These are phyloP conservation scores for Ammodytes marinus DNA, from an alignment of 2,113 vertebrate genomes.

Conservation along the genomic window DNA sequence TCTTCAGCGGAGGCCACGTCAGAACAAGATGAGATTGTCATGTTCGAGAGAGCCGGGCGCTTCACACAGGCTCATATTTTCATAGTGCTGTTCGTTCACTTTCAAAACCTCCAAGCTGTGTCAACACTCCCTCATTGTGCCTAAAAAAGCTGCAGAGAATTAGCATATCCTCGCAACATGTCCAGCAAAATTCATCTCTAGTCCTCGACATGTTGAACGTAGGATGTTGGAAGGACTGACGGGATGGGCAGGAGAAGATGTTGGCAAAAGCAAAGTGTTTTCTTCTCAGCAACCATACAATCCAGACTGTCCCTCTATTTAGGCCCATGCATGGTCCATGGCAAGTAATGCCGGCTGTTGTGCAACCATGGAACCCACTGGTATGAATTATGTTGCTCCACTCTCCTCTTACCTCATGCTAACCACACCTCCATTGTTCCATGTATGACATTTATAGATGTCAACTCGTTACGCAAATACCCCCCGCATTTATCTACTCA, in stretches of 20 bases:
- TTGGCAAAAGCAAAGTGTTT: conserved; percentile 60
- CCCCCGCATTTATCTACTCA: neutral
- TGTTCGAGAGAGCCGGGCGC: conserved; percentile 45
- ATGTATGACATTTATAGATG: neutral
- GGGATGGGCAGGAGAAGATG: conserved; percentile 57
- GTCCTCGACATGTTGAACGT: conserved; percentile 73
- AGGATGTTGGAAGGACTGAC: conserved; percentile 68
- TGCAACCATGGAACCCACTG: conserved; percentile 40
- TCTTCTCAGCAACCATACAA: conserved; percentile 50
- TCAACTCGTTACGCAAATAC: neutral
- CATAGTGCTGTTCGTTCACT: conserved; percentile 34
- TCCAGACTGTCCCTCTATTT: conserved; percentile 61
- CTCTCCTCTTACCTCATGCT: neutral
- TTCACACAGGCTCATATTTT: conserved; percentile 54
- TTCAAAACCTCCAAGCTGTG: conserved; percentile 57
- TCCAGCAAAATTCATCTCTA: conserved; percentile 44
- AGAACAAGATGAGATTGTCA: conserved; percentile 60
- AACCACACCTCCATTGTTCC: neutral
- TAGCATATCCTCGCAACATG: conserved; percentile 63
- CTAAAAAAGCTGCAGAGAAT: conserved; percentile 41
- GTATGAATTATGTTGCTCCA: conserved; percentile 16
- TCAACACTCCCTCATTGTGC: conserved; percentile 53
- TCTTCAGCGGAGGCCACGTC: conserved; percentile 46
- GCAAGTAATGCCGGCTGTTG: conserved; percentile 36
- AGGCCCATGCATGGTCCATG: conserved; percentile 40